These are phyloP conservation scores for Mobula birostris DNA, from an alignment of 2,113 vertebrate genomes.

Conservation along the genomic window DNA sequence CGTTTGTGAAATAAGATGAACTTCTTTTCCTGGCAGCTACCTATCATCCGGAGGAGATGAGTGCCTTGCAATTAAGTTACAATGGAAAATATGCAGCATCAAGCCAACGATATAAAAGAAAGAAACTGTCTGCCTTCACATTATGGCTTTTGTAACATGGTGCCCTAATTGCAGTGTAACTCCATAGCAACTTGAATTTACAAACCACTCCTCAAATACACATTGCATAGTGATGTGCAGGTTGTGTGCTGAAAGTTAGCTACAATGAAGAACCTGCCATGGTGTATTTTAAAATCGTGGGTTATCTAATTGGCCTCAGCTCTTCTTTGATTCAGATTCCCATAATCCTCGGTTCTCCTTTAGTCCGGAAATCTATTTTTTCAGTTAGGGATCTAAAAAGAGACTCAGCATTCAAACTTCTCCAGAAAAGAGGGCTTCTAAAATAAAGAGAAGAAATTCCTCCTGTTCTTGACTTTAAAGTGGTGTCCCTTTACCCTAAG, in stretches of 20 bases:
- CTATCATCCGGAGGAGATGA: background rate
- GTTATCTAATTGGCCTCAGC: too few relatives aligned
- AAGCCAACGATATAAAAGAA: background rate
- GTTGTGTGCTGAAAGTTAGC: background rate
- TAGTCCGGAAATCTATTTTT: too few relatives aligned
- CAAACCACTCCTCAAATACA: background rate
- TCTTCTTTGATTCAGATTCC: too few relatives aligned
- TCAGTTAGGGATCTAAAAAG: too few relatives aligned
- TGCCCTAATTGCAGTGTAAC: background rate
- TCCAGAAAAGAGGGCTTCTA: too few relatives aligned
- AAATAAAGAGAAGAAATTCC: too few relatives aligned
- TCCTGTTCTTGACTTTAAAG: too few relatives aligned
- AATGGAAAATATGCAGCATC: background rate
- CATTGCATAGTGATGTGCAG: background rate
- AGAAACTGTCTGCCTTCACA: background rate
- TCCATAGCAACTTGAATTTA: background rate
- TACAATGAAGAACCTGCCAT: background rate
- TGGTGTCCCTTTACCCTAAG: too few relatives aligned
- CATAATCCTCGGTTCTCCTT: too few relatives aligned
- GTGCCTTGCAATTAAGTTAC: background rate
- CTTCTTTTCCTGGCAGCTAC: background rate
- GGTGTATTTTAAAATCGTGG: background rate
- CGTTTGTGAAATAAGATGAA: background rate
- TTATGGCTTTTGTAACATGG: background rate
- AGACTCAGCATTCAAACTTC: too few relatives aligned